Percentiles rank a stretch among this genome's conserved stretches.
phyloP scores from a whole-genome alignment of 2,888 invertebrate genomes.

The Amphipyra berbera region DNA sequence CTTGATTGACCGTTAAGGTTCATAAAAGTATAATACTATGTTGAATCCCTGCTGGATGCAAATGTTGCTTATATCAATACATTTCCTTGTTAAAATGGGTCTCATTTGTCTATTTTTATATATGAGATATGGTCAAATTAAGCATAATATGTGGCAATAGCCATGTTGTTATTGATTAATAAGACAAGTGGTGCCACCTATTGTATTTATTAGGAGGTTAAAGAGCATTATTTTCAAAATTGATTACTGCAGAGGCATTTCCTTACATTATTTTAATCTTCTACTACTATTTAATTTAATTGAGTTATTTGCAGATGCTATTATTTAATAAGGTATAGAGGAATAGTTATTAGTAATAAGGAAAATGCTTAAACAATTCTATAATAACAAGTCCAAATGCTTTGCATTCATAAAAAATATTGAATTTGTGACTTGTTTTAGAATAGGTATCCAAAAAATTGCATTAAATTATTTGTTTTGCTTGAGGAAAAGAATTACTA shows the following conservation, averaged over 20 bases:
- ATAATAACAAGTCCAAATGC: no score
- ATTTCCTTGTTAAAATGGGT: no score
- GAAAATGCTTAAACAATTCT: no score
- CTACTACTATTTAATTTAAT: constrained; percentile 15
- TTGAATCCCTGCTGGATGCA: no score
- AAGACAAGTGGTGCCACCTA: constrained; percentile 29
- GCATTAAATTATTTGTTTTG: not conserved
- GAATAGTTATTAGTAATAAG: not conserved
- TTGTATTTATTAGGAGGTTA: constrained; percentile 10
- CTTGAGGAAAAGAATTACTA: no score
- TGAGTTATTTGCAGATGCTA: constrained; percentile 10
- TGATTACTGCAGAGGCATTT: constrained; percentile 6
- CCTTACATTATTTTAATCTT: constrained; percentile 16
- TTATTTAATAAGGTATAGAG: constrained; percentile 15
- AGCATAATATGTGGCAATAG: not conserved
- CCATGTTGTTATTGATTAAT: constrained; percentile 1
- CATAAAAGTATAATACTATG: no score
- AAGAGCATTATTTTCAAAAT: constrained; percentile 17
- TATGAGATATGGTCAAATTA: no score
- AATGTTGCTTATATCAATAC: no score
- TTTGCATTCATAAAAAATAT: no score
- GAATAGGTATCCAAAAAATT: no score
- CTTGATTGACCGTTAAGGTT: no score
- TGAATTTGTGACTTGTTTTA: not conserved
- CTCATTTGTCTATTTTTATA: no score